A percentile compares a stretch with the other conserved stretches of the same genome.
Evolutionary conservation across 2,888 invertebrate species (phyloP).

Genomic region (Lithosia quadra): DNA sequence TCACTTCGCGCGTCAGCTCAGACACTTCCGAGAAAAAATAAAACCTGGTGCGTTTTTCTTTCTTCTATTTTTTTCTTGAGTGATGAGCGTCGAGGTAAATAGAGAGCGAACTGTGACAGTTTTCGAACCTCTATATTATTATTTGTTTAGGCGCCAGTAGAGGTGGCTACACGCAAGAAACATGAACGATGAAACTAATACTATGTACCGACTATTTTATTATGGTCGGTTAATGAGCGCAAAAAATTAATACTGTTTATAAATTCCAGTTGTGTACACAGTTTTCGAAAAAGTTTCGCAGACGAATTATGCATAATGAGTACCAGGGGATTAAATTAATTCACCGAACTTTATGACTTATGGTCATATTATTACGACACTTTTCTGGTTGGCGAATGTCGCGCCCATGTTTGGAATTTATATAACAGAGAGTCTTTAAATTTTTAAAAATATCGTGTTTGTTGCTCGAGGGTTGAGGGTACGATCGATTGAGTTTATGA

Average conservation of each 20-base stretch:
- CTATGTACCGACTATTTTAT: conserved; percentile 58
- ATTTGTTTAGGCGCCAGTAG: conserved; percentile 48
- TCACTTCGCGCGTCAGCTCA: conserved; percentile 69
- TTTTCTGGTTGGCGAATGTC: conserved; percentile 70
- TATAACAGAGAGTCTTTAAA: conserved; percentile 69
- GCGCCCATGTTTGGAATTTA: conserved; percentile 76
- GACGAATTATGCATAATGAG: conserved; percentile 82
- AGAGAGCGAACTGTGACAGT: conserved; percentile 52
- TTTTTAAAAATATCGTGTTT: conserved; percentile 69
- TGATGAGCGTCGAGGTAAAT: conserved; percentile 53
- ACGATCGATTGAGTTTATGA: conserved; percentile 76
- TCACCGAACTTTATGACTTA: conserved; percentile 76
- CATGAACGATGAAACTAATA: conserved; percentile 55
- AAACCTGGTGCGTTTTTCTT: conserved; percentile 44
- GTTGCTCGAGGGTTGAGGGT: conserved; percentile 77
- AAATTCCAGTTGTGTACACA: conserved; percentile 78
- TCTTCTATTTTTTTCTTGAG: conserved; percentile 43
- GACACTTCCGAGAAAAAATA: conserved; percentile 71
- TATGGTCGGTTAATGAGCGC: conserved; percentile 62
- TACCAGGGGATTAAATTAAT: conserved; percentile 64
- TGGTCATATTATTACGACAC: conserved; percentile 70
- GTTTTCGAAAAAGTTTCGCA: conserved; percentile 78
- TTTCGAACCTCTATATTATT: conserved; percentile 51
- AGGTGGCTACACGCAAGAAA: conserved; percentile 24
- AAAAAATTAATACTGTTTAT: conserved; percentile 72